Conservation (phyloP, 1,140 invertebrate genomes). For the Teleogryllus occipitalis region DNA sequence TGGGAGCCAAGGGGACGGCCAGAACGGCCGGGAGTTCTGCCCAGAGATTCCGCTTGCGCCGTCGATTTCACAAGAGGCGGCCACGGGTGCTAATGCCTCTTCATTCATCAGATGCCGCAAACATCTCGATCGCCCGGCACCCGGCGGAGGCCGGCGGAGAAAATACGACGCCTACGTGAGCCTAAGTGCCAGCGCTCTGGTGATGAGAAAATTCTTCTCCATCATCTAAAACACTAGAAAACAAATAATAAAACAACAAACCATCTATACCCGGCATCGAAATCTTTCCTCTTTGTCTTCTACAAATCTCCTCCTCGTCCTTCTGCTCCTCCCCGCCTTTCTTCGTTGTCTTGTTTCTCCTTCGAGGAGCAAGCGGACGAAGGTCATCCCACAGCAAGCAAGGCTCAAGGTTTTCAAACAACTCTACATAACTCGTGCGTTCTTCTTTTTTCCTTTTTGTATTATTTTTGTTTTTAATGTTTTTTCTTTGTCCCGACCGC, state of each 20-base stretch:
- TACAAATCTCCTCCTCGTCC: not conserved
- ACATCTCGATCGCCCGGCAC: not conserved
- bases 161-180: not conserved
- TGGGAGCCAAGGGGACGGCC: not conserved
- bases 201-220: conserved; percentile 16
- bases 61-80: not conserved
- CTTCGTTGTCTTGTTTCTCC: not conserved
- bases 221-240: conserved; percentile 11
- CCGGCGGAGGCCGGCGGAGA: too few relatives aligned
- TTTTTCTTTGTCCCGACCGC: conserved; percentile 9
- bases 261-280: not conserved
- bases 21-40: not conserved
- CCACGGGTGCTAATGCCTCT: not conserved
- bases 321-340: not conserved
- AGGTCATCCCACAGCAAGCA: conserved; percentile 13
- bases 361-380: conserved; percentile 11
- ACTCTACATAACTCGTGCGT: conserved; percentile 17
- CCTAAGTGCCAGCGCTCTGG: not conserved
- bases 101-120: not conserved
- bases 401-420: conserved; percentile 16
- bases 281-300: not conserved
- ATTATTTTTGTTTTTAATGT: conserved; percentile 11
- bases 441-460: conserved; percentile 14
- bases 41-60: not conserved
- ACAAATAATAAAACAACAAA: conserved; percentile 7